phyloP scores from a whole-genome alignment of 2,797 vertebrate species.

The Corythornis leucogaster region DNA sequence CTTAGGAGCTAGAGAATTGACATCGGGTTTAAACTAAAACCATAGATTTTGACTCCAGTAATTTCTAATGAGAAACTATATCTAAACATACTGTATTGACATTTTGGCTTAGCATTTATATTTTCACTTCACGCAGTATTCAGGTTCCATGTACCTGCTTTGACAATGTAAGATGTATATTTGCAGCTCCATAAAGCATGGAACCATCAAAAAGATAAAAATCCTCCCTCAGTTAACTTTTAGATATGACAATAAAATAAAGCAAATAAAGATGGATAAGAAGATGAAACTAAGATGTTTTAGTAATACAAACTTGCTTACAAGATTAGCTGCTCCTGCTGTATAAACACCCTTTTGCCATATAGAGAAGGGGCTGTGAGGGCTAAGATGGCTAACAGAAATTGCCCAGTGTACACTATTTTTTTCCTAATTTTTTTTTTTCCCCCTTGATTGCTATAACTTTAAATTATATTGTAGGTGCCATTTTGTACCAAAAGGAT shows the following conservation, averaged over 20 bases:
- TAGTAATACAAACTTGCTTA: background rate
- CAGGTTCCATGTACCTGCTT: background rate
- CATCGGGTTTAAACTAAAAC: background rate
- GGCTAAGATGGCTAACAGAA: background rate
- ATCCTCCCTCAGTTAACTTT: background rate
- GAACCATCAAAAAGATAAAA: background rate
- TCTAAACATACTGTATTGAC: background rate
- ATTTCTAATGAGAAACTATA: background rate
- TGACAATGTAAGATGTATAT: background rate
- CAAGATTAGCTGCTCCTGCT: background rate
- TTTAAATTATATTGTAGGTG: background rate
- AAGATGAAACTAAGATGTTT: background rate
- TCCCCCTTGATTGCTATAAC: background rate
- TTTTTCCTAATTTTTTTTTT: background rate
- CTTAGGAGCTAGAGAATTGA: background rate
- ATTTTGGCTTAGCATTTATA: background rate
- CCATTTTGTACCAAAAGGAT: background rate
- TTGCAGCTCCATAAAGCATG: background rate
- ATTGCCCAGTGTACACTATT: background rate
- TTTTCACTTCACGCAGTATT: background rate
- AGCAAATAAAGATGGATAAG: background rate
- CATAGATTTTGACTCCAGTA: background rate
- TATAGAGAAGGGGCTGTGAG: background rate
- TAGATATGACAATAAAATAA: background rate
- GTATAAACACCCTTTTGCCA: background rate